Base-by-base conservation (phyloP, 2,888 invertebrate species). In the Colostygia pectinataria region DNA sequence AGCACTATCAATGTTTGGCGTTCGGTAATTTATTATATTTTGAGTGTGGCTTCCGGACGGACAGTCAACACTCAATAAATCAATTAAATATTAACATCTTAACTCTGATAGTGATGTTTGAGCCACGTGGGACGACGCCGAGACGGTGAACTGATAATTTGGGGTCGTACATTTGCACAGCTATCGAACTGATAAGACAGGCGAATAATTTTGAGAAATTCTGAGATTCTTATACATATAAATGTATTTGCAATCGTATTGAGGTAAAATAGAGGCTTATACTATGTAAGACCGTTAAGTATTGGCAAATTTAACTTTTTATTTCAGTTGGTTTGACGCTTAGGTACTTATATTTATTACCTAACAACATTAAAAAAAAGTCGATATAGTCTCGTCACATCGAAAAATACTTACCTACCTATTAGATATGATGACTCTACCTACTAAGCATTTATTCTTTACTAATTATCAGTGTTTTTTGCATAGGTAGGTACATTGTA, bases 61-160 rank as follows among this genome's bases (percentile, higher is more conserved):
- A 77, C 77, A 69, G 84, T 86, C 85, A 83, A 85, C 85, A 85
- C 79, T 75, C 80, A 80, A 85, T 87, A 86, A 85, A 87, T 86
- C 87, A 84, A 86, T 86, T 86, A 87, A 65, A 74, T 63, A 65
- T 72, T 75, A 75, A 80, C 80, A 76, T 83, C 78, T 77, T 67
- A 65, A 66, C 71, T 60, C 40, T 43, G 78, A 75, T 77, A 79
- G 63, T 53, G 56, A 28, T 60, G 63, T 62, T 65, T 62, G 65
- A 46, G 57, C 49, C 54, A 53, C 55, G 61, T 52, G 57, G 55
- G 59, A 57, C 52, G 55, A 29, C 14, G 20, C n/a, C n/a, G n/a
- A n/a, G 34, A 13, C 25, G 6, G 10, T 18, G 7, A 10, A 29
- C 42, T 34, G 52, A 52, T 52, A 52, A 46, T 52, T 46, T n/a